Evolutionary conservation across 1,140 invertebrate genomes (phyloP).

Genomic region (Drosophila kepulauana): DNA sequence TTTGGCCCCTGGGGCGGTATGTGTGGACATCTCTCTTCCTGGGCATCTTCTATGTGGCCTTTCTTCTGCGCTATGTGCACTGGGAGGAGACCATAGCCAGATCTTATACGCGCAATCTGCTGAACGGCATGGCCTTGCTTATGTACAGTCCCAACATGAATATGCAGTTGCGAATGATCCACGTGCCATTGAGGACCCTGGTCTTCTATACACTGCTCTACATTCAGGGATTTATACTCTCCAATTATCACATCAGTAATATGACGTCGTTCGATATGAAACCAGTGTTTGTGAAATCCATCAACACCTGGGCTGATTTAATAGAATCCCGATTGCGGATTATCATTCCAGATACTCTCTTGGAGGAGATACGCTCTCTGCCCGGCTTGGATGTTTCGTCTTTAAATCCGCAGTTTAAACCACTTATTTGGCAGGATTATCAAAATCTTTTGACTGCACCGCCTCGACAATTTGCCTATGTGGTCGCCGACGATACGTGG

Average conservation of each 20-base stretch:
- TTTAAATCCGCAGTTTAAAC: conserved; percentile 54
- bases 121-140: conserved; percentile 59
- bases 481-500: conserved; percentile 63
- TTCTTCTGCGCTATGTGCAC: conserved; percentile 64
- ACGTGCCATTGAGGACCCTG: conserved; percentile 41
- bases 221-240: conserved; percentile 64
- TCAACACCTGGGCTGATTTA: conserved; percentile 65
- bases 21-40: conserved; percentile 65
- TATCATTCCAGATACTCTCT: conserved; percentile 55
- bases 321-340: conserved; percentile 60
- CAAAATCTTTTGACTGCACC: conserved; percentile 51
- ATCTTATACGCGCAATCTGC: conserved; percentile 51
- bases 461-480: conserved; percentile 62
- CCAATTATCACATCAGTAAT: conserved; percentile 72
- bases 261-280: conserved; percentile 77
- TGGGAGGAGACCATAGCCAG: conserved; percentile 32
- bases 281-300: conserved; percentile 65
- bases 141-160: conserved; percentile 75
- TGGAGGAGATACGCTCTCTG: conserved; percentile 59
- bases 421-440: conserved; percentile 58
- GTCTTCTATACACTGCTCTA: conserved; percentile 67
- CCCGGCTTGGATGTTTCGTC: conserved; percentile 51
- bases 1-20: conserved; percentile 74
- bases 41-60: conserved; percentile 62
- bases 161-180: conserved; percentile 56